Conservation (phyloP, 2,797 vertebrate species). For the Aplochiton taeniatus region DNA sequence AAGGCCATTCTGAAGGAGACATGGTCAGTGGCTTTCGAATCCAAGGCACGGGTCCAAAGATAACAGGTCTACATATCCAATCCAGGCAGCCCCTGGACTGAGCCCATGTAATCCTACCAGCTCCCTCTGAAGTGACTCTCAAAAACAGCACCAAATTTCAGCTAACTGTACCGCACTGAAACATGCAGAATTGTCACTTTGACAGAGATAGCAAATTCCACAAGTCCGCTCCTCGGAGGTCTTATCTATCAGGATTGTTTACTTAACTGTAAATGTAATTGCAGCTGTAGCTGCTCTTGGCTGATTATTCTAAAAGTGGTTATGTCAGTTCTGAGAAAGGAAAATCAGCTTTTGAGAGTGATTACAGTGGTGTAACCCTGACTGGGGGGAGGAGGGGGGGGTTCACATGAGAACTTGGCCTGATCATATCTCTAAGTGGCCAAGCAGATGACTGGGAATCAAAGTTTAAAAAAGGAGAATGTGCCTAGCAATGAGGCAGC, state of each 20-base stretch:
- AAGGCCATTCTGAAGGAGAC: not conserved
- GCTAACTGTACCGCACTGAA: not conserved
- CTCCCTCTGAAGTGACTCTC: not conserved
- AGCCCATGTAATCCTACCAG: not conserved
- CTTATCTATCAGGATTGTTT: slow-evolving; percentile 46
- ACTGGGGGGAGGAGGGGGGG: too few species aligned
- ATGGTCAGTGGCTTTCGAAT: not conserved
- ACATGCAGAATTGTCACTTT: not conserved
- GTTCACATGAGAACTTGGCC: not conserved
- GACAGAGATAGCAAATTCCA: slow-evolving; percentile 1
- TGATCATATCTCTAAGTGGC: not conserved
- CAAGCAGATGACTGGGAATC: not conserved
- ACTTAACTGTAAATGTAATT: slow-evolving; percentile 48
- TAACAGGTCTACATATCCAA: slow-evolving; percentile 15
- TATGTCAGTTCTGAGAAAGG: slow-evolving; percentile 14
- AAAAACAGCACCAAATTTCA: not conserved
- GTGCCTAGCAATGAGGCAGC: not conserved
- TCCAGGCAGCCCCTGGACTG: slow-evolving; percentile 7
- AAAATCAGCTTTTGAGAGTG: slow-evolving; percentile 14
- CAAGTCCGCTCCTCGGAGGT: slow-evolving; percentile 4
- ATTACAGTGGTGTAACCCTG: slow-evolving; percentile 11
- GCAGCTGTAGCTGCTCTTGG: not conserved
- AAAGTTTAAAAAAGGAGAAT: not conserved
- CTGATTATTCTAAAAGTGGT: slow-evolving; percentile 25
- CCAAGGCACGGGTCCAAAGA: slow-evolving; percentile 9